Percentiles rank a stretch among this genome's conserved stretches.
phyloP scores from a whole-genome alignment of 2,797 vertebrate genomes.

The Cirrhinus mrigala region DNA sequence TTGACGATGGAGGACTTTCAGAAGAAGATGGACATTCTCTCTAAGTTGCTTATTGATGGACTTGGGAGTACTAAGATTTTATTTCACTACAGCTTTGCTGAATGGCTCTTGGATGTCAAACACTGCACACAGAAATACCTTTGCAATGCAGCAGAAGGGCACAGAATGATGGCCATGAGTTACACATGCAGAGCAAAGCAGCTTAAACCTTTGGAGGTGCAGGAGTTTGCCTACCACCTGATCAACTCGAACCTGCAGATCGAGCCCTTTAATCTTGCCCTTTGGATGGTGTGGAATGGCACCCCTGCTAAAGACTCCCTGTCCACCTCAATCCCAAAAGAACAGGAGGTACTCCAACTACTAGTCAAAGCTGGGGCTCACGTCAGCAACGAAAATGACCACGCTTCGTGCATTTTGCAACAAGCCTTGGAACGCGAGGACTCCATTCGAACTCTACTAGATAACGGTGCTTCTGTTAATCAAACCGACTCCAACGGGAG shows the following conservation, averaged over 20 bases:
- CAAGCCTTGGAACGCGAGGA: conserved; percentile 96
- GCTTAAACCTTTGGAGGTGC: conserved; percentile 90
- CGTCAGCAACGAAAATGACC: conserved; percentile 92
- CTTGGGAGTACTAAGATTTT: conserved; percentile 92
- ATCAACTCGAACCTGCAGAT: conserved; percentile 94
- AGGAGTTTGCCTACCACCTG: conserved; percentile 95
- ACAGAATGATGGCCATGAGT: conserved; percentile 98
- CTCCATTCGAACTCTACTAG: conserved; percentile 92
- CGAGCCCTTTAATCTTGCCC: conserved; percentile 91
- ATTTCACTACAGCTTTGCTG: conserved; percentile 98
- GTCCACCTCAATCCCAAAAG: conserved; percentile 91
- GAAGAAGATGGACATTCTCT: conserved; percentile 96
- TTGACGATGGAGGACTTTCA: conserved; percentile 96
- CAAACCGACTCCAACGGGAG: conserved; percentile 93
- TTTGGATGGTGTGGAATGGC: conserved; percentile 99
- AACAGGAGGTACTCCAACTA: conserved; percentile 96
- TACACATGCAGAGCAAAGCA: conserved; percentile 94
- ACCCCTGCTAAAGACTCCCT: conserved; percentile 95
- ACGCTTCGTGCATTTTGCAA: conserved; percentile 91
- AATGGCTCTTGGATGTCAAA: conserved; percentile 98
- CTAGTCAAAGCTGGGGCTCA: conserved; percentile 97
- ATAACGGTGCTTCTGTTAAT: conserved; percentile 94
- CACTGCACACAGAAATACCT: conserved; percentile 98
- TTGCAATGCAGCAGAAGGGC: conserved; percentile 96
- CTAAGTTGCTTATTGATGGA: conserved; percentile 93